phyloP scores from a whole-genome alignment of 2,888 invertebrate species.

The Drosophila heteroneura region DNA sequence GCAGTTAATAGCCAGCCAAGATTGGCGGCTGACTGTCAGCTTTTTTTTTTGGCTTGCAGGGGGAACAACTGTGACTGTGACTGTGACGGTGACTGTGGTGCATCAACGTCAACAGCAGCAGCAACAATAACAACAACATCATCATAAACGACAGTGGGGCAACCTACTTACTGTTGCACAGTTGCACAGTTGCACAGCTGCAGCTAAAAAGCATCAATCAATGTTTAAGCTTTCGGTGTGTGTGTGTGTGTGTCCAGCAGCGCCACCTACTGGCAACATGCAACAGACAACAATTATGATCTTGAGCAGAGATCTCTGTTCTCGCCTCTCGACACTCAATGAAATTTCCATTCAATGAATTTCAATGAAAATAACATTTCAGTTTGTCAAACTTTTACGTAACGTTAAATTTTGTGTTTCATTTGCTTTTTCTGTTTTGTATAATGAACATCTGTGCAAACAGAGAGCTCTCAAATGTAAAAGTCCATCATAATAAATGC shows the following conservation, averaged over 20 bases:
- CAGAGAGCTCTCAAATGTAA: slow-evolving; percentile 19
- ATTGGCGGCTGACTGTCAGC: background rate
- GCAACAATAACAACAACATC: slow-evolving; percentile 66
- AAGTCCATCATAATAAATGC: slow-evolving; percentile 34
- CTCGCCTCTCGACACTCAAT: slow-evolving; percentile 41
- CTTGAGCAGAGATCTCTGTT: slow-evolving; percentile 46
- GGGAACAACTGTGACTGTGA: background rate
- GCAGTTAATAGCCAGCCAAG: slow-evolving; percentile 52
- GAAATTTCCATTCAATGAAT: slow-evolving; percentile 60
- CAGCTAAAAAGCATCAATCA: slow-evolving; percentile 70
- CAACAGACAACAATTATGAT: slow-evolving; percentile 27
- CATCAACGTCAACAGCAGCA: slow-evolving; percentile 73
- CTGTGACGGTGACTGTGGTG: slow-evolving; percentile 47
- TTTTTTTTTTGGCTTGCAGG: slow-evolving; percentile 21
- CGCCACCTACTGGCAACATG: slow-evolving; percentile 66
- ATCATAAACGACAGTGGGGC: slow-evolving; percentile 47
- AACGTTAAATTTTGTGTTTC: slow-evolving; percentile 48
- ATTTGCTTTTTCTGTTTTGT: slow-evolving; percentile 21
- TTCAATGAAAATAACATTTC: slow-evolving; percentile 62
- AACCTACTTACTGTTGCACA: slow-evolving; percentile 63
- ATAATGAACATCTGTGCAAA: slow-evolving; percentile 83
- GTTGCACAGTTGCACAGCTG: slow-evolving; percentile 47
- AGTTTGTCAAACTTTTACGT: slow-evolving; percentile 75
- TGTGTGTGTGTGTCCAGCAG: slow-evolving; percentile 31
- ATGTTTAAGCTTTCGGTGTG: slow-evolving; percentile 51